Evolutionary conservation across 2,888 invertebrate genomes (phyloP).

Genomic region (Lottia scabra): DNA sequence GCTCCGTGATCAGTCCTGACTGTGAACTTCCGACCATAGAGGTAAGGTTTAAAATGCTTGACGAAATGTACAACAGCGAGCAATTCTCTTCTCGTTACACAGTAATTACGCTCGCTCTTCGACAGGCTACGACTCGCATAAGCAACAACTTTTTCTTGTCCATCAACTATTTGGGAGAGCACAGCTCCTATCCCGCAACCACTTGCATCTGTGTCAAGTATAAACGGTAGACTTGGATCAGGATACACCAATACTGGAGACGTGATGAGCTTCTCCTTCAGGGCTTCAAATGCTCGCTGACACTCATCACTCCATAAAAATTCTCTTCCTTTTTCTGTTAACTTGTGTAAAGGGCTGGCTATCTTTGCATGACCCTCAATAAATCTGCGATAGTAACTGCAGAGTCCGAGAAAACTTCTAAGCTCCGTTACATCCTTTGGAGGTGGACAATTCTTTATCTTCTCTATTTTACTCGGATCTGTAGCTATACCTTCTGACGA

Average conservation of each 20-base stretch:
- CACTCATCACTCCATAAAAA: slow-evolving; percentile 20
- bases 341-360: neutral
- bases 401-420: neutral
- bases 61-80: slow-evolving; percentile 25
- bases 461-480: neutral
- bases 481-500: neutral
- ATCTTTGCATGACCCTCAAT: neutral
- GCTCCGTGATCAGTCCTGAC: slow-evolving; percentile 38
- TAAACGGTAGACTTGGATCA: slow-evolving; percentile 13
- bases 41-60: slow-evolving; percentile 28
- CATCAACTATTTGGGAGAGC: slow-evolving; percentile 24
- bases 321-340: neutral
- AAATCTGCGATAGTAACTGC: neutral
- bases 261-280: slow-evolving; percentile 25
- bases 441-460: neutral
- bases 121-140: slow-evolving; percentile 24
- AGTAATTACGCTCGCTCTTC: slow-evolving; percentile 25
- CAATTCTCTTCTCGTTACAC: slow-evolving; percentile 30
- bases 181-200: slow-evolving; percentile 28
- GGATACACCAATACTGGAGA: slow-evolving; percentile 32
- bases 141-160: slow-evolving; percentile 31
- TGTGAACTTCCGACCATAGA: slow-evolving; percentile 27
- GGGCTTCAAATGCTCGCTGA: slow-evolving; percentile 21
- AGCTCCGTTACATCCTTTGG: neutral
- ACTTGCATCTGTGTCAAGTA: slow-evolving; percentile 39